These are phyloP conservation scores for Spondyliosoma cantharus DNA, from an alignment of 2,797 vertebrate genomes.

Conservation along the genomic window DNA sequence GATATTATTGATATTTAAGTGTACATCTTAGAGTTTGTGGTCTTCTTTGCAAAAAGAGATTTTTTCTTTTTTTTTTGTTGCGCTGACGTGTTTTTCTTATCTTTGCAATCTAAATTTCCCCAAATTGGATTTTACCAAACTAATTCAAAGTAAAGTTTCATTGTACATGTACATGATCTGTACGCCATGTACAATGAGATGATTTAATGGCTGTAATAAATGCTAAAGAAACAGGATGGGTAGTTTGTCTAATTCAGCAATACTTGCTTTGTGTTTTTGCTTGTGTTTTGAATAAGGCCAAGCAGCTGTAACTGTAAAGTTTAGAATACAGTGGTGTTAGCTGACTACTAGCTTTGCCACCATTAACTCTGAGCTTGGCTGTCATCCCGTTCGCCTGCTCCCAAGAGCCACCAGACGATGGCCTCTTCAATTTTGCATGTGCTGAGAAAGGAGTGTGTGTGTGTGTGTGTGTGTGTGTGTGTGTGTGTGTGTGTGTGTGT, in stretches of 20 bases:
- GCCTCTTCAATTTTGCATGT: constrained; percentile 67
- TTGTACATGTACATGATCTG: constrained; percentile 2
- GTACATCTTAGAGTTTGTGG: neutral
- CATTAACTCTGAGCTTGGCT: constrained; percentile 33
- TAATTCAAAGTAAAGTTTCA: neutral
- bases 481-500: constrained; percentile 24
- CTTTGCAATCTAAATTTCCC: too few relatives aligned
- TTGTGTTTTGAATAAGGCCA: neutral
- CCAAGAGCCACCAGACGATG: constrained; percentile 43
- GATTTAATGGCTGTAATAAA: neutral
- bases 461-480: constrained; percentile 21
- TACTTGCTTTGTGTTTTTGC: neutral
- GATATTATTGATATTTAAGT: neutral
- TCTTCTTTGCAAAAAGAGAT: neutral
- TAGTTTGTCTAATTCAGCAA: neutral
- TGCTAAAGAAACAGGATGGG: too few relatives aligned
- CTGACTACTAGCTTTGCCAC: neutral
- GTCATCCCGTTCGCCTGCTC: constrained; percentile 21
- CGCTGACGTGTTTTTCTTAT: too few relatives aligned
- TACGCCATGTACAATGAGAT: neutral
- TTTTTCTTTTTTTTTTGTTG: neutral
- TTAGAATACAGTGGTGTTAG: neutral
- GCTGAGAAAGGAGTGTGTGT: constrained; percentile 44
- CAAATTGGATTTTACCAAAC: neutral
- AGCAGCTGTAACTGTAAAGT: neutral